A percentile compares a stretch with the other conserved stretches of the same genome.
Evolutionary conservation across 2,113 vertebrate species (phyloP).

Genomic region (Rhabdomys dilectus): DNA sequence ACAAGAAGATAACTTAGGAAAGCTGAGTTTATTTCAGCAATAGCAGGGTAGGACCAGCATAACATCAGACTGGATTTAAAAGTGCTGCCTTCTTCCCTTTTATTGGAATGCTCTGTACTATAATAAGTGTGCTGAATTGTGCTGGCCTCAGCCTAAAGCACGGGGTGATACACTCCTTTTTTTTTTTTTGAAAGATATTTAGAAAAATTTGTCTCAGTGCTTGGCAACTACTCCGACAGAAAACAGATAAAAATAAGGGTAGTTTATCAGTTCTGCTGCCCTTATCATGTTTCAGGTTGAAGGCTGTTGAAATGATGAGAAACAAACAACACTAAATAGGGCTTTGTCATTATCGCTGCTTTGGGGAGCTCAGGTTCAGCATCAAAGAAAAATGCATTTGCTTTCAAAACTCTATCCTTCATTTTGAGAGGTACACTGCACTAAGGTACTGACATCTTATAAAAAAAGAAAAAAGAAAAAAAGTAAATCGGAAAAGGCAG

Average conservation of each 20-base stretch:
- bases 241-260: slow-evolving; percentile 80
- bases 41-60: not conserved
- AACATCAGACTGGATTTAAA: slow-evolving; percentile 62
- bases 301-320: slow-evolving; percentile 81
- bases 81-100: slow-evolving; percentile 34
- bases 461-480: not conserved
- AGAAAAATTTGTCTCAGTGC: slow-evolving; percentile 75
- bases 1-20: slow-evolving; percentile 4
- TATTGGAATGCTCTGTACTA: slow-evolving; percentile 66
- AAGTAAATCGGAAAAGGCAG: slow-evolving; percentile 50
- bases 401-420: slow-evolving; percentile 78
- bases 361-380: slow-evolving; percentile 67
- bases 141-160: slow-evolving; percentile 65
- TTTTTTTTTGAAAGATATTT: slow-evolving; percentile 60
- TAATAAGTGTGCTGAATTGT: slow-evolving; percentile 69
- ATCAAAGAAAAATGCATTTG: slow-evolving; percentile 81
- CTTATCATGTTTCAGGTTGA: slow-evolving; percentile 81
- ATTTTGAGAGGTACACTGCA: slow-evolving; percentile 68
- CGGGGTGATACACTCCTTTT: slow-evolving; percentile 52
- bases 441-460: slow-evolving; percentile 37
- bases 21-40: slow-evolving; percentile 17
- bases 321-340: slow-evolving; percentile 79
- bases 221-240: slow-evolving; percentile 75
- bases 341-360: slow-evolving; percentile 73
- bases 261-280: slow-evolving; percentile 81